Conservation (phyloP, 2,113 vertebrate genomes). For the Fregata magnificens region DNA sequence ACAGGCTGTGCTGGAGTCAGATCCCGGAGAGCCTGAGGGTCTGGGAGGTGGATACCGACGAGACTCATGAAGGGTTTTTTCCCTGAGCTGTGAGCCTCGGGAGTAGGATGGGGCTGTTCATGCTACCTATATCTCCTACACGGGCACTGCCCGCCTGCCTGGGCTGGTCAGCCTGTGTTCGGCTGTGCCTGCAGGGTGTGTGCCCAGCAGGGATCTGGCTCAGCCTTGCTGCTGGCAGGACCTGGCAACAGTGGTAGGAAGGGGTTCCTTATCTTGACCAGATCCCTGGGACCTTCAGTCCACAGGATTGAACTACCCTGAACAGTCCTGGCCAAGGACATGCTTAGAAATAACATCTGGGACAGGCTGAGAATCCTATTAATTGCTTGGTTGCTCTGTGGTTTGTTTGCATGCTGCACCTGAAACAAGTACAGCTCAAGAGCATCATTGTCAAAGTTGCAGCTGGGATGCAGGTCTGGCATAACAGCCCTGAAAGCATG, state of each 20-base stretch:
- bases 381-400: background rate
- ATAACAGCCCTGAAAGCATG: background rate
- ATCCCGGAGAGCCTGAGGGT: background rate
- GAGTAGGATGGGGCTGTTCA: background rate
- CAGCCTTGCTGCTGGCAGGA: background rate
- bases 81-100: background rate
- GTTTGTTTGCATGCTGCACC: background rate
- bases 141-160: background rate
- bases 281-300: background rate
- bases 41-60: background rate
- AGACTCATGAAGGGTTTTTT: background rate
- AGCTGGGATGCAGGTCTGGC: background rate
- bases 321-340: background rate
- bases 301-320: background rate
- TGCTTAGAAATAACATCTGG: background rate
- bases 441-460: background rate
- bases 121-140: background rate
- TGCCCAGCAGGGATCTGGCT: background rate
- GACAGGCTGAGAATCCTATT: background rate
- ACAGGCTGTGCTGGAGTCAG: background rate
- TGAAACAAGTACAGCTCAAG: background rate
- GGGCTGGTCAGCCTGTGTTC: rapidly evolving
- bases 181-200: background rate
- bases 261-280: background rate
- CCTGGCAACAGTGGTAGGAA: background rate